Evolutionary conservation across 2,797 vertebrate species (phyloP).

Genomic region (Takifugu rubripes): DNA sequence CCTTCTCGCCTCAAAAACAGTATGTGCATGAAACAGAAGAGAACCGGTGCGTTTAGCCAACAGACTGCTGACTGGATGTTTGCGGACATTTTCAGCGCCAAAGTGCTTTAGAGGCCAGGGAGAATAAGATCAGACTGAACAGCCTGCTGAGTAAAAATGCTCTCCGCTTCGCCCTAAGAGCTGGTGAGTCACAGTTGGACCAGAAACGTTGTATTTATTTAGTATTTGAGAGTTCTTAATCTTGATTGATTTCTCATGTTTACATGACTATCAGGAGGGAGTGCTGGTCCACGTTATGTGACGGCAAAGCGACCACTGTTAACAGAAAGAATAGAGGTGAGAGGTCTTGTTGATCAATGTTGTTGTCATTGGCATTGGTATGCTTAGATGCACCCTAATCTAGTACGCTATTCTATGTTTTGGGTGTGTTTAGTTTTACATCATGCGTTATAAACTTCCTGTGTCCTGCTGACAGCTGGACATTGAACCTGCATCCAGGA

Average conservation of each 20-base stretch:
- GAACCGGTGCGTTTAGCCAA: background rate
- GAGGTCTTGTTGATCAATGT: background rate
- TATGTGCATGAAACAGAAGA: slow-evolving; percentile 2
- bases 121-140: slow-evolving; percentile 80
- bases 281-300: slow-evolving; percentile 24
- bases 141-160: slow-evolving; percentile 85
- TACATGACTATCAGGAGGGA: slow-evolving; percentile 38
- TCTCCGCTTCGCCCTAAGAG: slow-evolving; percentile 72
- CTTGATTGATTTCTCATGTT: background rate
- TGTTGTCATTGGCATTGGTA: background rate
- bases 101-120: slow-evolving; percentile 51
- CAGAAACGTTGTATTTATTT: background rate
- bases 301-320: slow-evolving; percentile 39
- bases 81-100: slow-evolving; percentile 24
- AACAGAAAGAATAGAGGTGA: slow-evolving; percentile 45
- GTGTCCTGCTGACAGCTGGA: slow-evolving; percentile 58
- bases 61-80: no score
- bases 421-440: background rate
- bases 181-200: slow-evolving; percentile 66
- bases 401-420: no score
- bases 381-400: background rate
- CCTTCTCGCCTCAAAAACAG: slow-evolving; percentile 68
- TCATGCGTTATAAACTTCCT: background rate
- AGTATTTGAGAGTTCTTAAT: background rate
- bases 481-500: slow-evolving; percentile 76